Evolutionary conservation across 2,113 vertebrate species (phyloP), one percentile per base, ranked within the genome.

Genomic region (Sturnus vulgaris): DNA sequence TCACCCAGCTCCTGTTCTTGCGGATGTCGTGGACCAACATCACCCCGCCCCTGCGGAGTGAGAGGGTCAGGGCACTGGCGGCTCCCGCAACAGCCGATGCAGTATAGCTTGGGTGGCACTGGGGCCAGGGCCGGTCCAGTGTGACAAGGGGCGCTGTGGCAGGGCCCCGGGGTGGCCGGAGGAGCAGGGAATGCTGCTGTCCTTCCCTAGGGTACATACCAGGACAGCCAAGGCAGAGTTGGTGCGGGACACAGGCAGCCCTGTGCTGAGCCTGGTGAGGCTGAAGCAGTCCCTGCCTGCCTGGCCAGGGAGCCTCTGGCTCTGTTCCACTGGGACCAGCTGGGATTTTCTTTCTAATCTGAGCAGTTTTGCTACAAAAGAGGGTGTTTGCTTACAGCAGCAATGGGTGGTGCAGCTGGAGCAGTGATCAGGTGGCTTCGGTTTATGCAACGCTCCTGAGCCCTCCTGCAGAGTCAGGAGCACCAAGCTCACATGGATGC

Each of bases 1-100:
- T 98, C 71, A 99, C 97, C 83, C 98, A 98, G 84, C 99, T 99
- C 95, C 98, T 96, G 79, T 99, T 99, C 90, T 98, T 98, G 30
- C 99, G 98, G 94, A 99, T 99, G 96, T 99, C 97, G 5, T 99
- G 99, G 73, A 99, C 97, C 96, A 99, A 97, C 99, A 99, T 99
- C 79, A 99, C 99, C 7, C 99, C 99, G 4, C 99, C 99, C 9
- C 99, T 99, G 95, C 46, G 40, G 83, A 0, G 2, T 85, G 20
- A 95, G 1, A 1, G 9, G 16, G 28, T 50, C 66, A 60, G 4
- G 1, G 60, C 75, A 53, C 40, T 0, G 1, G 39, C 60, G 30
- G 88, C 12, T 33, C 56, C 69, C 5, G 35, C 72, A 39, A 25
- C 40, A 46, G 59, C 50, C 0, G 0, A 44, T 42, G 75, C 60